phyloP scores from a whole-genome alignment of 2,797 vertebrate genomes.

The Acanthornis magna region DNA sequence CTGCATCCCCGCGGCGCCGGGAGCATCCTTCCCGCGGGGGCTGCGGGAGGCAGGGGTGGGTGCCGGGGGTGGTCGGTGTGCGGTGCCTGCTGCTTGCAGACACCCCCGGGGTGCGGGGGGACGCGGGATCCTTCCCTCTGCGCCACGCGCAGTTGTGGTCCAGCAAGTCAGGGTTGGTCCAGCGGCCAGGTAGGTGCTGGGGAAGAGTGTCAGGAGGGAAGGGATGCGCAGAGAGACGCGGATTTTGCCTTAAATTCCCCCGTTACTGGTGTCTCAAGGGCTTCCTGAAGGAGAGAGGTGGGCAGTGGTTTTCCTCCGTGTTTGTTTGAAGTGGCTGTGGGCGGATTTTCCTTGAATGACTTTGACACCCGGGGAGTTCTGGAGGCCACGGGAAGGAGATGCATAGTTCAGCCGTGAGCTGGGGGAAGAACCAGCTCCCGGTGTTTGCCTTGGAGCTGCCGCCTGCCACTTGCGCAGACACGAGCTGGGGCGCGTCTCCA shows the following conservation, averaged over 20 bases:
- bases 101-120: rapidly evolving
- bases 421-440: neutral
- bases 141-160: rapidly evolving
- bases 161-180: too few species aligned
- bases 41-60: neutral
- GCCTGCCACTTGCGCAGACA: neutral
- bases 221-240: neutral
- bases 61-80: neutral
- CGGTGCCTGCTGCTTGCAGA: neutral
- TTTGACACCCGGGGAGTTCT: neutral
- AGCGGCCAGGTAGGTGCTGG: neutral
- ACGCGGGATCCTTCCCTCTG: neutral
- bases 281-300: neutral
- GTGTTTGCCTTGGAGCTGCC: neutral
- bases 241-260: neutral
- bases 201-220: neutral
- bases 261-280: neutral
- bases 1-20: neutral
- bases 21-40: neutral
- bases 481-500: neutral
- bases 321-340: neutral
- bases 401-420: neutral
- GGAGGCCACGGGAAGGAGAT: neutral
- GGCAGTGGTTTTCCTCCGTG: neutral
- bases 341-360: neutral